These are phyloP conservation scores for Megaceryle alcyon DNA, from an alignment of 2,797 vertebrate genomes.

Conservation along the genomic window DNA sequence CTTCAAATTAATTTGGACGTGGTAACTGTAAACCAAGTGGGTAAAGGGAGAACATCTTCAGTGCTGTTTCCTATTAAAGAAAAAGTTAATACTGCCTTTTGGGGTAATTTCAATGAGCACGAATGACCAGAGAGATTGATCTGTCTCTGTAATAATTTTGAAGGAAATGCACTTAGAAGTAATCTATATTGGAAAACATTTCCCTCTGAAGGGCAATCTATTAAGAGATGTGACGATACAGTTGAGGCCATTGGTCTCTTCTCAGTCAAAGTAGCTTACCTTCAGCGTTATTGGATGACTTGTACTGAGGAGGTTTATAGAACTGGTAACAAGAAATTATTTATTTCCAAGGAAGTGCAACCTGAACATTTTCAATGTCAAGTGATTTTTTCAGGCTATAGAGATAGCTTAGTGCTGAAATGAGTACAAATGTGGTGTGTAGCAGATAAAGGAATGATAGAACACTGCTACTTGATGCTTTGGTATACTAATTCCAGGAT, in stretches of 20 bases:
- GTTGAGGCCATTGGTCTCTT: background rate
- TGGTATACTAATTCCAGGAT: background rate
- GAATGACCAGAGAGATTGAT: background rate
- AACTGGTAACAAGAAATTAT: conserved; percentile 2
- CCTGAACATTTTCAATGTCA: background rate
- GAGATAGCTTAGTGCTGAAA: background rate
- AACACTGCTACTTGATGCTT: background rate
- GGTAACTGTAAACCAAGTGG: background rate
- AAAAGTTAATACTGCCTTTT: background rate
- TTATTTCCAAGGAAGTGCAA: background rate
- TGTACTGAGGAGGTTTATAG: background rate
- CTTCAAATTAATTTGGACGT: background rate
- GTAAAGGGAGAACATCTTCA: background rate
- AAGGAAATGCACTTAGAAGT: background rate
- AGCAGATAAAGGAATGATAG: background rate
- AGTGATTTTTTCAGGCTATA: background rate
- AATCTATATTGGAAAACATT: background rate
- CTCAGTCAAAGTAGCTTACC: background rate
- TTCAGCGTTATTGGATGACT: background rate
- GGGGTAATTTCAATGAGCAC: background rate
- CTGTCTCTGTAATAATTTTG: background rate
- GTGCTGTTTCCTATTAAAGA: background rate
- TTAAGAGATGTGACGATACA: background rate
- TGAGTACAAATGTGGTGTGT: background rate
- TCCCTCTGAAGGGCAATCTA: background rate